Conservation (phyloP, 2,797 vertebrate genomes). For the Pseudochromis fuscus region DNA sequence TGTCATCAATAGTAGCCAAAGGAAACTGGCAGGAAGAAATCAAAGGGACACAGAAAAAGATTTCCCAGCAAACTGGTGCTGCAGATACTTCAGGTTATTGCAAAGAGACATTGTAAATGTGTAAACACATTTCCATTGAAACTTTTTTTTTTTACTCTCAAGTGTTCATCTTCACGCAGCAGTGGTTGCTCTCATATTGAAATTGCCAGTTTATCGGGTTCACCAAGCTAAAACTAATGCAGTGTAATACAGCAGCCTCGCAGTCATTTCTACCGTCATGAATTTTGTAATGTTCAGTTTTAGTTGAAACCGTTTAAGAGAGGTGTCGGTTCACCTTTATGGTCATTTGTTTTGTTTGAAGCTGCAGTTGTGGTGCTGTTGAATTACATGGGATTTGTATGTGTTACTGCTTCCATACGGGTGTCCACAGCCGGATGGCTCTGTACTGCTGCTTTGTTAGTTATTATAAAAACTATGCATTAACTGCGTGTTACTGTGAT, state of each 20-base stretch:
- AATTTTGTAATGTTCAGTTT: not conserved
- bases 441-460: not conserved
- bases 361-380: not conserved
- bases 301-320: not conserved
- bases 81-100: not conserved
- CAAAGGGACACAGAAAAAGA: conserved; percentile 5
- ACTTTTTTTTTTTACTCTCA: not conserved
- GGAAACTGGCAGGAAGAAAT: conserved; percentile 15
- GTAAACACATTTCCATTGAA: not conserved
- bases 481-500: too few relatives aligned
- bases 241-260: not conserved
- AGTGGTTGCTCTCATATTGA: not conserved
- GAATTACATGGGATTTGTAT: not conserved
- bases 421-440: too few relatives aligned
- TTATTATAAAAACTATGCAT: not conserved
- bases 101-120: not conserved
- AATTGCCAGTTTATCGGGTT: not conserved
- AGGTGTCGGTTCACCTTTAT: not conserved
- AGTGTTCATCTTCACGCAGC: not conserved
- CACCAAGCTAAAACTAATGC: not conserved
- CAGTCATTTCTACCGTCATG: not conserved
- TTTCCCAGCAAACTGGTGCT: not conserved
- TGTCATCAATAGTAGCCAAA: conserved; percentile 6
- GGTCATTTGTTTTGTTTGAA: not conserved
- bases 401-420: not conserved